These are phyloP conservation scores for Macheiramphus alcinus DNA, from an alignment of 2,113 vertebrate genomes.

Conservation along the genomic window DNA sequence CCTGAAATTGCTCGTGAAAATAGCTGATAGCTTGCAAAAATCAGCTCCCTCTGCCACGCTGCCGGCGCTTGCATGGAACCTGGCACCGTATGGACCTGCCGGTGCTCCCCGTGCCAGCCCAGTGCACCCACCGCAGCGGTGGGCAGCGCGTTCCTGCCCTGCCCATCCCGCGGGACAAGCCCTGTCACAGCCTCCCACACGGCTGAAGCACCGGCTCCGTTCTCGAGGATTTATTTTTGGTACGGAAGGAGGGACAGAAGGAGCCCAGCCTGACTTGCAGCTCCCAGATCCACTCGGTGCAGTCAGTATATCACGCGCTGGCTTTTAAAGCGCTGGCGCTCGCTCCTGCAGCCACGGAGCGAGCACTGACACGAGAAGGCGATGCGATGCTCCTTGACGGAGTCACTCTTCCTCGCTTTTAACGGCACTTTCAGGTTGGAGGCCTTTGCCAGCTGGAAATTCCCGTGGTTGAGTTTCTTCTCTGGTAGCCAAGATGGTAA, in stretches of 20 bases:
- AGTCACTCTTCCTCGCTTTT: neutral
- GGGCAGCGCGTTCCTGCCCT: neutral
- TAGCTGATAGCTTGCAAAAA: neutral
- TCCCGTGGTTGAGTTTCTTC: neutral
- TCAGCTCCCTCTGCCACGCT: neutral
- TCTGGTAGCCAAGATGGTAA: neutral
- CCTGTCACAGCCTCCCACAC: neutral
- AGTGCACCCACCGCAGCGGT: neutral
- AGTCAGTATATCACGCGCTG: neutral
- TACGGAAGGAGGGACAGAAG: neutral
- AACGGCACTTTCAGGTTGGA: neutral
- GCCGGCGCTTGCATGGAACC: neutral
- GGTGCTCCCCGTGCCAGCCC: neutral
- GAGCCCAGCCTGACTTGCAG: neutral
- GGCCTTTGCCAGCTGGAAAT: neutral
- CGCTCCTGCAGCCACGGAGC: neutral
- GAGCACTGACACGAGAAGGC: neutral
- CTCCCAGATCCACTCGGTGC: neutral
- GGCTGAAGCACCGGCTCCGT: fast-evolving
- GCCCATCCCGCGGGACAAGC: neutral
- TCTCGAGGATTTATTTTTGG: neutral
- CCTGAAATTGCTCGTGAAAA: neutral
- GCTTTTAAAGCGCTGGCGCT: neutral
- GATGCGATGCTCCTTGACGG: neutral
- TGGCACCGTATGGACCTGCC: neutral